Base-by-base conservation (phyloP, 2,888 invertebrate species). In the Lithophane leautieri region DNA sequence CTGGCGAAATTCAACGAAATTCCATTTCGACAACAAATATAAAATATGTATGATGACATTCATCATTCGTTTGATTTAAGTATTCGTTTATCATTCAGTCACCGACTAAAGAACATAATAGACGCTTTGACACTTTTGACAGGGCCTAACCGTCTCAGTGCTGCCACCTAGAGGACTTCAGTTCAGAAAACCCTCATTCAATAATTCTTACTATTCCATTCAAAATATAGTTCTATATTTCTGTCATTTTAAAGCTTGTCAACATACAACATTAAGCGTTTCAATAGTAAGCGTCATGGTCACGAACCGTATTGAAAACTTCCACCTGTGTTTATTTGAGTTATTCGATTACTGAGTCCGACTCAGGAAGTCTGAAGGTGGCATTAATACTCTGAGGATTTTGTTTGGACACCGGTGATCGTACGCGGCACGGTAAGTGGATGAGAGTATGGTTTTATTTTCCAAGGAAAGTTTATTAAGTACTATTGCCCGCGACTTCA, bases 261-360 rank as follows among this genome's bases (percentile, higher is more conserved):
- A 58, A 71, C 65, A 73, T 89, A 70, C 77, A 78, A 86, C 91
- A 93, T 94, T 89, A 89, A 75, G 80, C 91, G 79, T 92, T 93
- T 91, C 95, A 94, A 79, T 93, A 87, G 93, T 91, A 93, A 92
- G 88, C 94, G 94, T 95, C 95, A 95, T 92, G 95, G 95, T 95
- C 95, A 95, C 95, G 95, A 91, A 94, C 91, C 93, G 91, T 93
- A 94, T 95, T 95, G 94, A 94, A 93, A 94, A 94, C 94, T 94
- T 94, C 92, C 94, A 94, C 94, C 95, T 94, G 94, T 94, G 93
- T 92, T 93, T 94, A 93, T 94, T 94, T 94, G 94, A 95, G 93
- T 93, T 94, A 94, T 94, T 93, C 92, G 92, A 95, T 94, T 94
- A 91, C 90, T 58, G 50, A 76, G 76, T 87, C 78, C 84, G 83